A percentile compares a stretch with the other conserved stretches of the same genome.
These are phyloP conservation scores for Lipotes vexillifer DNA, from an alignment of 2,113 vertebrate species.

Conservation along the genomic window DNA sequence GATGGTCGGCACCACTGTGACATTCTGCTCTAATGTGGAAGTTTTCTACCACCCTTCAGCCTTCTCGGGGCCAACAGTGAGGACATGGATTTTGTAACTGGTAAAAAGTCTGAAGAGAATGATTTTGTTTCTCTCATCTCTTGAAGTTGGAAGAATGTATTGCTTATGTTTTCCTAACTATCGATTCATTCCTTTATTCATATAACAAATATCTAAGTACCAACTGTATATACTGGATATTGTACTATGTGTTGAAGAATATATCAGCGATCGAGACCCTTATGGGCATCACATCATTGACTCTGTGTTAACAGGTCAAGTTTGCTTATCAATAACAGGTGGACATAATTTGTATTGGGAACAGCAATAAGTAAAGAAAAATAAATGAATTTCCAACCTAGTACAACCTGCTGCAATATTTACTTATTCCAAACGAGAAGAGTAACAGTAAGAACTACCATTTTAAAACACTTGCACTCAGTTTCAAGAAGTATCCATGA, in stretches of 20 bases:
- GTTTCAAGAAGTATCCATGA: background rate
- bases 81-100: background rate
- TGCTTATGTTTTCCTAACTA: background rate
- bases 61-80: background rate
- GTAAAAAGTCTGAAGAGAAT: background rate
- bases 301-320: background rate
- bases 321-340: background rate
- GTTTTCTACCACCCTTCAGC: background rate
- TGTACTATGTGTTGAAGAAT: background rate
- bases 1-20: rapidly evolving
- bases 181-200: background rate
- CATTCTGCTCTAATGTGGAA: background rate
- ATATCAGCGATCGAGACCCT: background rate
- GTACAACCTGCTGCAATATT: background rate
- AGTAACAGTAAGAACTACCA: background rate
- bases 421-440: background rate
- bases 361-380: background rate
- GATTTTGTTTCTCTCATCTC: background rate
- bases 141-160: background rate
- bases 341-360: background rate
- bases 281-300: background rate
- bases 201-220: background rate
- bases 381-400: background rate
- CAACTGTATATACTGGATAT: too few species aligned
- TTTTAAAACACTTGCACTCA: background rate